Evolutionary conservation across 2,888 invertebrate species (phyloP), one percentile per base, ranked within the genome.

Genomic region (Liodrosophila aerea): DNA sequence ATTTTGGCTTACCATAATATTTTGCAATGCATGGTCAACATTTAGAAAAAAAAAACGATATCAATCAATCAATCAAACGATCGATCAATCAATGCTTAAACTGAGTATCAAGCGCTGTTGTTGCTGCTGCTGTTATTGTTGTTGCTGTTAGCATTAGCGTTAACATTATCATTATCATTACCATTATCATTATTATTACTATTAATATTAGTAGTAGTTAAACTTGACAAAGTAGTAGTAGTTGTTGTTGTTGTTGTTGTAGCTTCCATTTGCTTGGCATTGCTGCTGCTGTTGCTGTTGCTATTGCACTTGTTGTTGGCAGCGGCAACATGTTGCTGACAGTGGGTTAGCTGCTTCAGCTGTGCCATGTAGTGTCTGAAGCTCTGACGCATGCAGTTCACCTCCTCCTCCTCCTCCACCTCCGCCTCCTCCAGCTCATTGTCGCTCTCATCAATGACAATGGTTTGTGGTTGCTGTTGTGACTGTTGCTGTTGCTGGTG

Each of bases 1-100:
- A 81, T 69, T 82, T 82, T 82, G 82, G 82, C 86, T 82, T 82
- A 82, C 82, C 82, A 86, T 84, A 64, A 76, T 72, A 63, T 64
- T 73, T 72, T 75, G 73, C 63, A 75, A 69, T 80, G 76, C 74
- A 82, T 85, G 78, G 82, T 83, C 87, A 81, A 71, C 73, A 69
- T 70, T 75, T 22, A 4, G 2, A 4, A 22, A 22, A 22, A 4
- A 22, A 22, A 4, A 67, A 64, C 73, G 58, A 63, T 67, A 69
- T 67, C 47, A 56, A 61, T 61, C 64, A 59, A 51, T 62, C 73
- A 50, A 37, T 47, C 45, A 37, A 33, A 40, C 18, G 22, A 39
- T 37, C 44, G 43, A 52, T 45, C 51, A 27, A 43, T 30, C 40
- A 45, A 61, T 66, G 54, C 65, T 57, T 76, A 76, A 45, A 58